Conservation (phyloP, 2,113 vertebrate genomes). For the Plecotus auritus region DNA sequence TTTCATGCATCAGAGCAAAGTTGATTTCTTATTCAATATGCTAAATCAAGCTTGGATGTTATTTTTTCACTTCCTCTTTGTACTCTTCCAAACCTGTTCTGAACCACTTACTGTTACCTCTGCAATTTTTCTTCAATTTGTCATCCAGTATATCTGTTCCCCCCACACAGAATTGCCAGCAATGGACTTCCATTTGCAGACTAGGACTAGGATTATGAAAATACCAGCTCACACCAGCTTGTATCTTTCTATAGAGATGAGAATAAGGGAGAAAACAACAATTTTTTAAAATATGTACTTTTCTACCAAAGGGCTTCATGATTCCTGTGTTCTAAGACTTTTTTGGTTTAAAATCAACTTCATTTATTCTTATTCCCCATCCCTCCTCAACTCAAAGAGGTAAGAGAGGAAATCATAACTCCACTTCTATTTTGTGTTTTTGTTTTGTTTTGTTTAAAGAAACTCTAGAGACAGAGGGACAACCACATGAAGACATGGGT, state of each 20-base stretch:
- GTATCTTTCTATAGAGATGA: neutral
- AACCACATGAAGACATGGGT: neutral
- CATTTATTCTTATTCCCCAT: neutral
- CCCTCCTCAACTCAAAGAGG: neutral
- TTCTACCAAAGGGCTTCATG: neutral
- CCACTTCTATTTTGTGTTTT: neutral
- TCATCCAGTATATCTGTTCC: neutral
- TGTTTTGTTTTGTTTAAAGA: neutral
- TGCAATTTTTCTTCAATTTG: neutral
- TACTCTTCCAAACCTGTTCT: neutral
- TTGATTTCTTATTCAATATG: neutral
- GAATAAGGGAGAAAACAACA: neutral
- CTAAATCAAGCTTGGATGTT: slow-evolving; percentile 3
- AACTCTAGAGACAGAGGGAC: neutral
- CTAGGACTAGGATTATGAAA: neutral
- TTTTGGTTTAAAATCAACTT: slow-evolving; percentile 5
- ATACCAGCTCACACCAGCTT: neutral
- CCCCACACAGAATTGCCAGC: neutral
- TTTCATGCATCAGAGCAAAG: neutral
- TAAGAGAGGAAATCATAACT: neutral
- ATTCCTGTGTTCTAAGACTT: neutral
- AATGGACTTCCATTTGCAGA: neutral
- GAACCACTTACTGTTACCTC: neutral
- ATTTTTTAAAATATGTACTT: neutral
- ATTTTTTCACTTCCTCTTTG: neutral